Evolutionary conservation across 2,797 vertebrate species (phyloP).

Genomic region (Etheostoma nigrum): DNA sequence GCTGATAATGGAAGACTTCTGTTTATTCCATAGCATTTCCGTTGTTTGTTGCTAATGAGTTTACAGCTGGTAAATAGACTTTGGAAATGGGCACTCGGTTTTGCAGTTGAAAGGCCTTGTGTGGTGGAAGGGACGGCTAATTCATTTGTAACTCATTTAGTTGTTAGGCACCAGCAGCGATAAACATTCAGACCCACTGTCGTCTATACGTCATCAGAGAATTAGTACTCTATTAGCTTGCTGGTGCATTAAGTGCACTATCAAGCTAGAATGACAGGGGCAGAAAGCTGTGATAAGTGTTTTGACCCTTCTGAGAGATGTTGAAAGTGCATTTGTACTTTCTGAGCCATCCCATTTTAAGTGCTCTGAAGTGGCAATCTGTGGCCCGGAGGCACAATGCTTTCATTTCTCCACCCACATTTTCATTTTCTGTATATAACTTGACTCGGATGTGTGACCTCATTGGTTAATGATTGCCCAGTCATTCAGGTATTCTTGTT

Average conservation of each 20-base stretch:
- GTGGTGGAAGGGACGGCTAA: constrained; percentile 26
- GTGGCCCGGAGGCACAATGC: not conserved
- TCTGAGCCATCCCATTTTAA: constrained; percentile 5
- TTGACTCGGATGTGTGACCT: not conserved
- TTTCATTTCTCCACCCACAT: not conserved
- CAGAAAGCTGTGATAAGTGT: constrained; percentile 7
- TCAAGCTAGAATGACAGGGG: not conserved
- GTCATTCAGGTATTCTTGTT: not conserved
- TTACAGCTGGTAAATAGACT: constrained; percentile 41
- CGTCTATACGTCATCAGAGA: not conserved
- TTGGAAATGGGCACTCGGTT: constrained; percentile 62
- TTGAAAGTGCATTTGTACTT: constrained; percentile 28
- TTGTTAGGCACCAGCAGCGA: not conserved
- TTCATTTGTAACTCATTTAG: constrained; percentile 61
- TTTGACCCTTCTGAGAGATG: constrained; percentile 13
- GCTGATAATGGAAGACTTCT: constrained; percentile 1
- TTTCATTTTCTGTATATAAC: not conserved
- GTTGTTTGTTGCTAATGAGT: constrained; percentile 44
- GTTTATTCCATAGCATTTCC: constrained; percentile 45
- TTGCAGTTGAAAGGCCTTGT: constrained; percentile 25
- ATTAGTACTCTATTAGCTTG: not conserved
- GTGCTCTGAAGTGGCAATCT: too few relatives aligned
- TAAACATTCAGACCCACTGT: constrained; percentile 2
- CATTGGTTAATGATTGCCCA: not conserved
- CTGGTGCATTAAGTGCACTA: constrained; percentile 20